Percentiles rank a stretch among this genome's conserved stretches.
These are phyloP conservation scores for Thaumatotibia leucotreta DNA, from an alignment of 1,140 invertebrate genomes.

Conservation along the genomic window DNA sequence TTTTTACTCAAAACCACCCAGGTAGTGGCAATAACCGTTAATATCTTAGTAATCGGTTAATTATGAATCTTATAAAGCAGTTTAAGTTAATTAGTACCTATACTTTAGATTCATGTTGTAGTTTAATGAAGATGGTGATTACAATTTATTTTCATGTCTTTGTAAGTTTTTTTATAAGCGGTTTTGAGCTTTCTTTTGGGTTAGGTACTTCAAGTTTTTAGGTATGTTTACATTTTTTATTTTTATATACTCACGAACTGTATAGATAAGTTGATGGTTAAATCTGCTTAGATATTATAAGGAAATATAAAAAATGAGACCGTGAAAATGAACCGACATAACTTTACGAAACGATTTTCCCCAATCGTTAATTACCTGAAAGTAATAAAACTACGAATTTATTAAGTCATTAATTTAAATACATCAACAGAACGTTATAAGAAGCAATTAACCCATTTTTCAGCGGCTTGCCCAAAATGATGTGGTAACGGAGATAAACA, in stretches of 20 bases:
- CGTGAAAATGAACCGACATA: too few species aligned
- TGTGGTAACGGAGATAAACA: slow-evolving; percentile 1
- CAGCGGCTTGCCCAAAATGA: slow-evolving; percentile 4
- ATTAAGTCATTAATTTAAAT: slow-evolving; percentile 8
- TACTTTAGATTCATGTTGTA: background rate
- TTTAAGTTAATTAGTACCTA: background rate
- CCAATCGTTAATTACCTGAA: background rate
- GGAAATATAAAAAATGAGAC: too few species aligned
- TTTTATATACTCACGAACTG: too few species aligned
- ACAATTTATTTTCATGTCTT: background rate
- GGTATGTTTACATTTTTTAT: too few species aligned
- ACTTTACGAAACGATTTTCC: background rate
- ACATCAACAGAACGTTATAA: background rate
- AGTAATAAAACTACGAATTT: background rate
- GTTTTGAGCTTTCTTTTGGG: too few species aligned
- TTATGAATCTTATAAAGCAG: background rate
- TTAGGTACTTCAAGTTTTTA: too few species aligned
- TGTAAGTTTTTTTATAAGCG: too few species aligned
- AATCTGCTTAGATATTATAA: too few species aligned
- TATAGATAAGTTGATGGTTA: too few species aligned
- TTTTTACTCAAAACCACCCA: background rate
- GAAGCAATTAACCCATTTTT: slow-evolving; percentile 3
- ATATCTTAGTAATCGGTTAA: background rate
- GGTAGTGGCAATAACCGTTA: background rate
- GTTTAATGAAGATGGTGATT: background rate